These are phyloP conservation scores for Dipodomys merriami DNA, from an alignment of 2,113 vertebrate genomes.

Conservation along the genomic window DNA sequence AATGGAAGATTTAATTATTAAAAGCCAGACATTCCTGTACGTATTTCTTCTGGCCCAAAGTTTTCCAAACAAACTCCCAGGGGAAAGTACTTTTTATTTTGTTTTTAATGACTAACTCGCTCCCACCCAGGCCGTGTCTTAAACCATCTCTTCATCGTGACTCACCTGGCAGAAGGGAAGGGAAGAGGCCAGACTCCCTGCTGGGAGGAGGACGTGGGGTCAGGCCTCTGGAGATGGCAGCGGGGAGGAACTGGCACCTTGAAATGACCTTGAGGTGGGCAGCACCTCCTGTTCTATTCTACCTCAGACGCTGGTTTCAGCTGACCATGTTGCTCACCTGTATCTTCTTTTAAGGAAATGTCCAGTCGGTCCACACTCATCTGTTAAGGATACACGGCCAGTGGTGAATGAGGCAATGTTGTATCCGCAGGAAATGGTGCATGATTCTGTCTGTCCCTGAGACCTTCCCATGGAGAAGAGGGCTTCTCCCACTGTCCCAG, in stretches of 20 bases:
- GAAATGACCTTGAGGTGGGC: not conserved
- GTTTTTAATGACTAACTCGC: conserved; percentile 77
- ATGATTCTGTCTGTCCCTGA: not conserved
- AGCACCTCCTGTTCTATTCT: not conserved
- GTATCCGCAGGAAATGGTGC: not conserved
- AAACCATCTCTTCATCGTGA: conserved; percentile 65
- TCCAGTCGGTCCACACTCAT: not conserved
- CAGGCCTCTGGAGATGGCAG: no score
- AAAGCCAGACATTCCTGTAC: conserved; percentile 78
- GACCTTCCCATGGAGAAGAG: not conserved
- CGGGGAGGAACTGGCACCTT: not conserved
- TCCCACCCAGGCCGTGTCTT: conserved; percentile 65
- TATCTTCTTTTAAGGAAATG: not conserved
- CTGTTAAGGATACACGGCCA: no score
- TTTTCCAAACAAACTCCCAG: conserved; percentile 76
- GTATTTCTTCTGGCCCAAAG: conserved; percentile 73
- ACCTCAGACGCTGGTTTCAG: not conserved
- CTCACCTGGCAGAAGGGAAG: conserved; percentile 35
- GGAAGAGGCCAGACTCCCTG: conserved; percentile 32
- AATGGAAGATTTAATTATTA: conserved; percentile 82
- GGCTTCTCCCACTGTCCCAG: not conserved
- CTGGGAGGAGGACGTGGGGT: not conserved
- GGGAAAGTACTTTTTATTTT: conserved; percentile 64
- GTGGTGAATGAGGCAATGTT: not conserved
- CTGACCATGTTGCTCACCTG: not conserved